Conservation (phyloP, 37 sponge, comb jelly and placozoan genomes). For the Diacarnus erythraeanus region DNA sequence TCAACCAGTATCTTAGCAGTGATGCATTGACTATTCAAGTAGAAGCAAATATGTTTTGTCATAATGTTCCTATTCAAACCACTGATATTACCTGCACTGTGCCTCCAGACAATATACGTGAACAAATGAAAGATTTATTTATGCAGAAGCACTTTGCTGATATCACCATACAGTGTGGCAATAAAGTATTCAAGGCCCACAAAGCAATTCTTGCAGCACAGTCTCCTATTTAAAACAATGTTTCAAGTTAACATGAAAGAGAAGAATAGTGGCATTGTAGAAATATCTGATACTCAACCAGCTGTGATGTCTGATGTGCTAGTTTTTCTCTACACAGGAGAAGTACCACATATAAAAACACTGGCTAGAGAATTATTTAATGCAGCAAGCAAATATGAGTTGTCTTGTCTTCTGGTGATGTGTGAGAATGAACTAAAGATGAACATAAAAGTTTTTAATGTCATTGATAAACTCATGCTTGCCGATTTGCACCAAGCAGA, state of each 20-base stretch:
- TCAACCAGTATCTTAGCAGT: neutral
- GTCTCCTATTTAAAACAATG: neutral
- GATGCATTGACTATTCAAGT: neutral
- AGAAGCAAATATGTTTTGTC: neutral
- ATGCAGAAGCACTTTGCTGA: neutral
- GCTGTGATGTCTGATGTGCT: neutral
- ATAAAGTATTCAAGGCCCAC: neutral
- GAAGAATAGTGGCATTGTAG: neutral
- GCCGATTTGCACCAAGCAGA: neutral
- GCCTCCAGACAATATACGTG: neutral
- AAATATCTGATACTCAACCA: slow-evolving; percentile 1
- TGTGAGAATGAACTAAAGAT: slow-evolving; percentile 3
- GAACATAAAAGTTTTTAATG: neutral
- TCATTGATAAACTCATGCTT: neutral
- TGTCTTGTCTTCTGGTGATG: neutral
- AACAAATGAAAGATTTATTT: neutral
- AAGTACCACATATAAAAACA: slow-evolving; percentile 2
- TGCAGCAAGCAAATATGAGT: slow-evolving; percentile 3
- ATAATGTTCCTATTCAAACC: neutral
- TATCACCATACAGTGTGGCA: neutral
- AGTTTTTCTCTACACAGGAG: slow-evolving; percentile 3
- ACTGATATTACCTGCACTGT: neutral
- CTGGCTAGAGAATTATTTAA: neutral
- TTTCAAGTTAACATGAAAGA: neutral
- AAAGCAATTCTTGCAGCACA: slow-evolving; percentile 1